These are phyloP conservation scores for Leuciscus idus DNA, from an alignment of 2,113 vertebrate genomes.

Conservation along the genomic window DNA sequence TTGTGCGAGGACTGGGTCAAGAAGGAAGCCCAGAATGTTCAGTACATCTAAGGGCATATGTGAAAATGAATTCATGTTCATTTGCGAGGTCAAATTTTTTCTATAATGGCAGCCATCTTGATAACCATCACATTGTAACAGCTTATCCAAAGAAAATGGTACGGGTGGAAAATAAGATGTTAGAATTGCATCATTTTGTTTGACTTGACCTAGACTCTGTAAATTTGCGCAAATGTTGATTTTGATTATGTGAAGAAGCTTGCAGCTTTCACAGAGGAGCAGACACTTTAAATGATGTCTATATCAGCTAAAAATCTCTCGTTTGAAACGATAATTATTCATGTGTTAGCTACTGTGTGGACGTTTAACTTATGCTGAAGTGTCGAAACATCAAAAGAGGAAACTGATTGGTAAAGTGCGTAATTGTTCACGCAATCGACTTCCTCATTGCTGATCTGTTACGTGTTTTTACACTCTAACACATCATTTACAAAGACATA, in stretches of 20 bases:
- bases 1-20: background rate
- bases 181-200: background rate
- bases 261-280: background rate
- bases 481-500: background rate
- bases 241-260: background rate
- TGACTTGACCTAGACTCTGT: background rate
- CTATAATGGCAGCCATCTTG: background rate
- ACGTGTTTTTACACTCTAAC: background rate
- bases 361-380: background rate
- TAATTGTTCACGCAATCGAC: background rate
- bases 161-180: background rate
- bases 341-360: background rate
- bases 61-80: background rate
- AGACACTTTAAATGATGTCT: background rate
- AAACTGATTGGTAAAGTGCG: background rate
- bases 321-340: background rate
- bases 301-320: background rate
- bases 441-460: conserved; percentile 6
- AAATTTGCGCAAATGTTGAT: background rate
- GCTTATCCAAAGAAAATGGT: background rate
- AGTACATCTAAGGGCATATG: background rate
- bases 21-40: background rate
- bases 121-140: background rate
- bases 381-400: conserved; percentile 34
- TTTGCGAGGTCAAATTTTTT: too few species aligned